Base-by-base conservation (phyloP, 2,888 invertebrate genomes). In the Scrobipalpa atriplicella region DNA sequence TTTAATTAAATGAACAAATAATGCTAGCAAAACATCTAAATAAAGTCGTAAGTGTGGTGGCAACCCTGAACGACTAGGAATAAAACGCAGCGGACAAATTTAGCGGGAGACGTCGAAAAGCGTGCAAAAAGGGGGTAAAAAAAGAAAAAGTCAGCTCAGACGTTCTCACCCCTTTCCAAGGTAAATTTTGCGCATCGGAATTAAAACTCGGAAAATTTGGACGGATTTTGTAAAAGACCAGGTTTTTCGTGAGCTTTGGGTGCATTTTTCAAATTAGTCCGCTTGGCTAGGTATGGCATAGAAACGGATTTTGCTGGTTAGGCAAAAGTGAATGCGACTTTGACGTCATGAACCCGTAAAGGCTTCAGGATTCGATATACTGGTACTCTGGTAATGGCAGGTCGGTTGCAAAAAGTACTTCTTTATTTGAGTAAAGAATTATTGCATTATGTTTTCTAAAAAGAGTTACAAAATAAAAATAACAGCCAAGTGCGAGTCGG, bases 81-180 rank as follows among this genome's bases (percentile, higher is more conserved):
- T 67, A 70, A 71, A 69, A 69, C 43, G 68, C 68, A 64, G 82
- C 82, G 83, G 84, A 83, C 83, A 85, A 88, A 87, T 88, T 87
- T 85, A 86, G 86, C 86, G 82, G 76, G 82, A 83, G 83, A 83
- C 80, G 76, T 73, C 69, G 69, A 77, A 82, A 82, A 83, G 72
- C 72, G 76, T 38, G 69, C 73, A 83, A 83, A 84, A 38, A 58
- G 16, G 16, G 13, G 58, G 36, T 0, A 36, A 38, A 58, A 58
- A 58, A 38, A 36, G 13, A 8, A 16, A 38, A 81, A 78, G 71
- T 70, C 65, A 65, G 69, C 67, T 72, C 76, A 83, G 83, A 83
- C 79, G 77, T 80, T 79, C 65, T 78, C 83, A 78, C 80, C 81
- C 81, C 78, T 79, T 83, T 81, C 76, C 75, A 78, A 73, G 73